Evolutionary conservation across 2,797 vertebrate species (phyloP).

Genomic region (Otolemur crassicaudatus): DNA sequence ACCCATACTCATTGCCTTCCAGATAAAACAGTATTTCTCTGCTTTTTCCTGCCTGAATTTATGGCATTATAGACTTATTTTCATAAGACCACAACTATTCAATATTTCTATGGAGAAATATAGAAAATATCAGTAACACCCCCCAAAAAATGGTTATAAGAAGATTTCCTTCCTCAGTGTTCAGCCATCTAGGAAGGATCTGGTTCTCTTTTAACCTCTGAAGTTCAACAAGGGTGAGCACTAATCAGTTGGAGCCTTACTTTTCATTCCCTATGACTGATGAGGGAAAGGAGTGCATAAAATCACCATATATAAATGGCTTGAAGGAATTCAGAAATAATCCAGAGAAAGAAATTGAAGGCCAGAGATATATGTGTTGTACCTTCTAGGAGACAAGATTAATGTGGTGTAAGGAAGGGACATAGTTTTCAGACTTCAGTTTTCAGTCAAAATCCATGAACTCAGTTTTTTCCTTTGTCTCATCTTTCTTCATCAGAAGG

Average conservation of each 20-base stretch:
- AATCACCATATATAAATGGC: background rate
- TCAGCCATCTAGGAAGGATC: background rate
- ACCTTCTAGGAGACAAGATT: background rate
- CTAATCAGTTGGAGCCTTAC: background rate
- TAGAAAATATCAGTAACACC: background rate
- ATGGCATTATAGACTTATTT: background rate
- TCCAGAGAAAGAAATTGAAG: background rate
- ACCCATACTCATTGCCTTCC: background rate
- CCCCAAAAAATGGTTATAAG: background rate
- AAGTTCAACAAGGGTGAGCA: background rate
- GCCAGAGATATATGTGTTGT: background rate
- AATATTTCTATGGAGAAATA: background rate
- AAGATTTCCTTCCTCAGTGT: background rate
- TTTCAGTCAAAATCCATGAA: background rate
- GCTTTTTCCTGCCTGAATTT: background rate
- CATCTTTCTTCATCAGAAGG: background rate
- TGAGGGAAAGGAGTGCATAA: background rate
- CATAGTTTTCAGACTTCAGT: background rate
- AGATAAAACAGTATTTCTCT: background rate
- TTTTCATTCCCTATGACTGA: background rate
- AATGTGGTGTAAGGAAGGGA: background rate
- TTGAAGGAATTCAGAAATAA: background rate
- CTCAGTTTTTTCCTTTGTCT: background rate
- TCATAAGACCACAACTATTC: background rate
- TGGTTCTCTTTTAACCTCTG: background rate